These are phyloP conservation scores for Maconellicoccus hirsutus DNA, from an alignment of 1,140 invertebrate species.

Conservation along the genomic window DNA sequence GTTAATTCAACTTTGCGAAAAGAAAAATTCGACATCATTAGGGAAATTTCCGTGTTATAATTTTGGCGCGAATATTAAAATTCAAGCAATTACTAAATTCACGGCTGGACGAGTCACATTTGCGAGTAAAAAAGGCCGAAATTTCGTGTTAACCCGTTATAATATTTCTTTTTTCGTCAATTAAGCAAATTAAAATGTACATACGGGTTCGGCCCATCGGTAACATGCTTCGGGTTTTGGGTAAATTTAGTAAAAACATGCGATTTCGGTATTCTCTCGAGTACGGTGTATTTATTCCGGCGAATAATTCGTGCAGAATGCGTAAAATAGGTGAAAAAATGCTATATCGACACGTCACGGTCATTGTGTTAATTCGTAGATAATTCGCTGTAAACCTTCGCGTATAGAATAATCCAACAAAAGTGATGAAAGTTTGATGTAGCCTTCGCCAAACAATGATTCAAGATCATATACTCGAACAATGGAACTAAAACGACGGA, in stretches of 20 bases:
- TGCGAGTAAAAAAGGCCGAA: too few relatives aligned
- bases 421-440: not conserved
- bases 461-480: not conserved
- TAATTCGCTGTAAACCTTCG: not conserved
- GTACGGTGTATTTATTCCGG: not conserved
- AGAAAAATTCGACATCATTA: too few relatives aligned
- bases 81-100: too few relatives aligned
- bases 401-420: not conserved
- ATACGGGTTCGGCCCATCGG: not conserved
- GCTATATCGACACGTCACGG: not conserved
- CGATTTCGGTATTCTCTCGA: not conserved
- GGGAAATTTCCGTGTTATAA: too few relatives aligned
- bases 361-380: not conserved
- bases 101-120: too few relatives aligned
- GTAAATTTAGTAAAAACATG: not conserved
- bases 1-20: too few relatives aligned
- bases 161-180: not conserved
- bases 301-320: not conserved
- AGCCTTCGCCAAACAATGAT: not conserved
- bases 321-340: not conserved
- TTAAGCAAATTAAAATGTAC: not conserved
- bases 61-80: too few relatives aligned
- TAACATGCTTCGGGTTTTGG: not conserved
- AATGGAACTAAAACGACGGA: too few relatives aligned
- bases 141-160: too few relatives aligned